Evolutionary conservation across 2,888 invertebrate genomes (phyloP).

Genomic region (Acleris emargana): DNA sequence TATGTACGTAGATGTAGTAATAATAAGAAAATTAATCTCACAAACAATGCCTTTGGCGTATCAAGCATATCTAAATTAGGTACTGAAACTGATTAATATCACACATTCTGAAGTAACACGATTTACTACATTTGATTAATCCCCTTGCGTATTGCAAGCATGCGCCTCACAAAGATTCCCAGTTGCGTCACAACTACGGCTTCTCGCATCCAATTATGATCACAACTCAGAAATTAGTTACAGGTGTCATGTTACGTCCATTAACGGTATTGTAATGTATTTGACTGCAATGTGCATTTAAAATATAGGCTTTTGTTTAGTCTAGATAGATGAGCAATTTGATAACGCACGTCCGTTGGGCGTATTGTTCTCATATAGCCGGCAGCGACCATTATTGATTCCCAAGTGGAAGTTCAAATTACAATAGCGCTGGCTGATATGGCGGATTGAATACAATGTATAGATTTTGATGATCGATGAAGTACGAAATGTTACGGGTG

Average conservation of each 20-base stretch:
- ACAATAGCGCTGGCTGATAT: constrained; percentile 22
- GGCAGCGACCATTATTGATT: constrained; percentile 23
- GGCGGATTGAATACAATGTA: constrained; percentile 23
- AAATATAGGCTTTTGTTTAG: constrained; percentile 10
- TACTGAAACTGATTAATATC: background rate
- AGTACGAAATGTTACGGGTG: too few relatives aligned
- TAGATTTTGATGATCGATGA: constrained; percentile 2
- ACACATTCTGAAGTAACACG: constrained; percentile 10
- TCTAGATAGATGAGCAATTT: constrained; percentile 23
- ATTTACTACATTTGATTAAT: constrained; percentile 20
- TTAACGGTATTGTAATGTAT: constrained; percentile 9
- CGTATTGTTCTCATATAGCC: constrained; percentile 29
- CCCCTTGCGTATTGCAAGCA: background rate
- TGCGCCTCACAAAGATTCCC: constrained; percentile 16
- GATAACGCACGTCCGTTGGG: constrained; percentile 28
- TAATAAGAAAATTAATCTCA: background rate
- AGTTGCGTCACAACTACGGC: constrained; percentile 42
- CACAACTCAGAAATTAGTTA: constrained; percentile 26
- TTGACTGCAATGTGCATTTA: constrained; percentile 4
- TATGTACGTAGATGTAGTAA: too few relatives aligned
- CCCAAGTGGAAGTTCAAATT: constrained; percentile 28
- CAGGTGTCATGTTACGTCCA: constrained; percentile 25
- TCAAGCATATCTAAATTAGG: background rate
- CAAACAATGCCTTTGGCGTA: background rate
- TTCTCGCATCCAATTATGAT: constrained; percentile 57